Evolutionary conservation across 2,113 vertebrate species (phyloP), one percentile per base, ranked within the genome.

Genomic region (Regulus satrapa): DNA sequence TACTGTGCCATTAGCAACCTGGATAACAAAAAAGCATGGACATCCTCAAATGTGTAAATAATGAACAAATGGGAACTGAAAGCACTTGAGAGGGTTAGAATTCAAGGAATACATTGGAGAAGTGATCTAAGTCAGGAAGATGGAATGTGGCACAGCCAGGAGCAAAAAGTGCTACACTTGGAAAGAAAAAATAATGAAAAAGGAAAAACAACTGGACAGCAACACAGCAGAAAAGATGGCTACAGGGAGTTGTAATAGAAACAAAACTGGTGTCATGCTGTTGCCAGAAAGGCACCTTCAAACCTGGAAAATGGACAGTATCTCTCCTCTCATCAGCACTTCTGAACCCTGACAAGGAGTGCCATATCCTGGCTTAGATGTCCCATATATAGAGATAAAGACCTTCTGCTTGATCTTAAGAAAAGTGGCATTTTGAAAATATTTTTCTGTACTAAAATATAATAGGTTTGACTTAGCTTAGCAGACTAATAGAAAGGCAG

Each of bases 341-440:
- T 46, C 51, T 68, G 52, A 85, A 75, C 40, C 58, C 74, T 66
- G 46, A 74, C 28, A 61, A 58, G 32, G 34, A 78, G 6, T 40
- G 19, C 29, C 38, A 51, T 18, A 28, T 68, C n/a, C 75, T 64
- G 26, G n/a, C 68, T 87, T 81, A 81, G 73, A 36, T 43, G 31
- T 66, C 41, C 31, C 29, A 25, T 52, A 59, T 41, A 24, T 34
- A 67, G 72, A 81, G 51, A 67, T 59, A n/a, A 81, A 74, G 46
- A 71, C 14, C 4, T 5, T 46, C 38, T 34, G 25, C 26, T 20
- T 77, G 24, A 69, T 32, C 10, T 69, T 56, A 58, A 66, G 59
- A 92, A 69, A 92, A 92, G 51, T 31, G 48, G 9, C 23, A 72
- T 48, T 93, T 62, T 23, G 29, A 55, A 88, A 81, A 71, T 48